These are phyloP conservation scores for Aethina tumida DNA, from an alignment of 1,140 invertebrate genomes.

Conservation along the genomic window DNA sequence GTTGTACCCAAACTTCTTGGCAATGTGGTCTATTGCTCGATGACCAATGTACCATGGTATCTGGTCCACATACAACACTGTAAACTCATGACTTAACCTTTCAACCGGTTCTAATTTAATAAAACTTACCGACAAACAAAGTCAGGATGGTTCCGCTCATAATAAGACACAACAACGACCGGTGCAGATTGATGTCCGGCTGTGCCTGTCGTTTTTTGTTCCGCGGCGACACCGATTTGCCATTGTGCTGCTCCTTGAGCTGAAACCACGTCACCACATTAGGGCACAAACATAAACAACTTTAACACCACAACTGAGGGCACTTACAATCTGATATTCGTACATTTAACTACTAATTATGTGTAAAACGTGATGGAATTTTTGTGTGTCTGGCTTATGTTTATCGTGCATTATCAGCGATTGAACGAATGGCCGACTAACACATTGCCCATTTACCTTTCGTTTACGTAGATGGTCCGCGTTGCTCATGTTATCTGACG, in stretches of 20 bases:
- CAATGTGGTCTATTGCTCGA: conserved; percentile 49
- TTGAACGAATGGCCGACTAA: no score
- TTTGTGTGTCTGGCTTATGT: no score
- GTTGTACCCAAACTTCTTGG: conserved; percentile 56
- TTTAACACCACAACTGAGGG: no score
- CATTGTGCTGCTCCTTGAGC: conserved; percentile 30
- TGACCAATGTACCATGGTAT: conserved; percentile 36
- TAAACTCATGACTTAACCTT: conserved; percentile 14
- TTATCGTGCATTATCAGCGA: no score
- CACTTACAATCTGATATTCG: no score
- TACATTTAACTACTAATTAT: no score
- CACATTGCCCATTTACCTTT: no score
- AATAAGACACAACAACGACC: conserved; percentile 31
- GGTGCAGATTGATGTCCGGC: conserved; percentile 23
- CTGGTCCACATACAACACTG: conserved; percentile 33
- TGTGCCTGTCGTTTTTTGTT: conserved; percentile 25
- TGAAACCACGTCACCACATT: no score
- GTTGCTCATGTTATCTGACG: no score
- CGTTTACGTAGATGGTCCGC: no score
- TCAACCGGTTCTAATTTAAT: background rate
- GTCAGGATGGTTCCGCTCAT: conserved; percentile 31
- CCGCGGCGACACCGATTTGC: conserved; percentile 13
- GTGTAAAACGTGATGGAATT: no score
- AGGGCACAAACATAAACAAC: no score
- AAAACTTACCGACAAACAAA: conserved; percentile 27